A percentile compares a stretch with the other conserved stretches of the same genome.
phyloP scores from a whole-genome alignment of 1,140 invertebrate genomes.

The Lepidostoma basale region DNA sequence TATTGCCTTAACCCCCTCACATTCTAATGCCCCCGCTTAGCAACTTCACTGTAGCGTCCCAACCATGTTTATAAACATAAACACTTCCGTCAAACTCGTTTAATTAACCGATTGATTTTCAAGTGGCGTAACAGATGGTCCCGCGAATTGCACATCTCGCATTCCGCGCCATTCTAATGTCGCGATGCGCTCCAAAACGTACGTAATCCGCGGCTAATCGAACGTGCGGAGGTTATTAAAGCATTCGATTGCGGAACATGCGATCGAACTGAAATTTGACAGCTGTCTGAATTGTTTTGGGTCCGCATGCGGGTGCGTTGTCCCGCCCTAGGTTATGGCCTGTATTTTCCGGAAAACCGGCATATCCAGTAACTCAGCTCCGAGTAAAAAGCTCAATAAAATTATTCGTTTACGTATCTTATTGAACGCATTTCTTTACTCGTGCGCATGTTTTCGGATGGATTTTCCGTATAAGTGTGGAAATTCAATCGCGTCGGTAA shows the following conservation, averaged over 20 bases:
- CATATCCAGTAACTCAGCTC: too few relatives aligned
- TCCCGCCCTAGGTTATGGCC: constrained; percentile 34
- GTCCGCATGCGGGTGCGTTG: constrained; percentile 14
- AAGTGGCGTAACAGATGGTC: constrained; percentile 4
- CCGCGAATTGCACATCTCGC: neutral
- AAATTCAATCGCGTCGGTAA: neutral
- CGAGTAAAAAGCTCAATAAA: too few relatives aligned
- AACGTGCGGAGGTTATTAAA: neutral
- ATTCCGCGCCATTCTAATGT: neutral
- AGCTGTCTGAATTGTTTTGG: constrained; percentile 37
- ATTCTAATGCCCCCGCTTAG: neutral
- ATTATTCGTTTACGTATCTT: too few relatives aligned
- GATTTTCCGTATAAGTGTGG: neutral
- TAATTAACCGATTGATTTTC: constrained; percentile 24
- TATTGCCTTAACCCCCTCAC: neutral
- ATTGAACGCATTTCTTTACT: too few relatives aligned
- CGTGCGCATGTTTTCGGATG: constrained; percentile 15
- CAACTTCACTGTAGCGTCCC: constrained; percentile 7
- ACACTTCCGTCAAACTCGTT: too few relatives aligned
- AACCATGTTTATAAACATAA: constrained; percentile 28
- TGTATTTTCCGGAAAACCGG: neutral
- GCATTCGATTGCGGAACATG: neutral
- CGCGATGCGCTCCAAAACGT: neutral
- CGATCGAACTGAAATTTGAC: constrained; percentile 22
- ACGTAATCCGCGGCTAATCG: neutral